These are phyloP conservation scores for Anolis apletophallus DNA, from an alignment of 2,797 vertebrate genomes.

Conservation along the genomic window DNA sequence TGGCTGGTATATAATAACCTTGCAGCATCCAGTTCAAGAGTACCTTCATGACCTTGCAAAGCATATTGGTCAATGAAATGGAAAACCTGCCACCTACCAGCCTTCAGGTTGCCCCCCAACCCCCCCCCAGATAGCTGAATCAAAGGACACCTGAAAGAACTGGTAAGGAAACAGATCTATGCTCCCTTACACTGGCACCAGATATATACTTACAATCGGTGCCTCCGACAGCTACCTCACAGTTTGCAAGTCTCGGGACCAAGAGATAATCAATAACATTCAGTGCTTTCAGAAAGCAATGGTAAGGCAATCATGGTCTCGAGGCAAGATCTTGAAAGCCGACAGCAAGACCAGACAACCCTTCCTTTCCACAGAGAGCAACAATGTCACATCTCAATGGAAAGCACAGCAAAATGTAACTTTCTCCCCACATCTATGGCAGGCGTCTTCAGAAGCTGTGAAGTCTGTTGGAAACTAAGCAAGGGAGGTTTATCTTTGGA, in stretches of 20 bases:
- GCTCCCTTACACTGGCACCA: not conserved
- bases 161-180: not conserved
- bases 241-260: not conserved
- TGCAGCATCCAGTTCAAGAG: not conserved
- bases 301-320: not conserved
- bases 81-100: not conserved
- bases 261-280: not conserved
- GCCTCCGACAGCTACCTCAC: not conserved
- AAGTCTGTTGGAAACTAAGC: too few relatives aligned
- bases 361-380: too few relatives aligned
- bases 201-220: not conserved
- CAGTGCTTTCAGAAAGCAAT: not conserved
- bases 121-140: not conserved
- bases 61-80: too few relatives aligned
- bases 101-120: not conserved
- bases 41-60: not conserved
- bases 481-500: too few relatives aligned
- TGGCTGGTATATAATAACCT: not conserved
- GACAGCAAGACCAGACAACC: not conserved
- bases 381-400: not conserved
- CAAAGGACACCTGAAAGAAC: not conserved
- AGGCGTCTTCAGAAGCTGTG: too few relatives aligned
- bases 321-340: not conserved
- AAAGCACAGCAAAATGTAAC: not conserved
- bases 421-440: not conserved